Base-by-base conservation (phyloP, 2,797 vertebrate genomes). In the Erpetoichthys calabaricus region DNA sequence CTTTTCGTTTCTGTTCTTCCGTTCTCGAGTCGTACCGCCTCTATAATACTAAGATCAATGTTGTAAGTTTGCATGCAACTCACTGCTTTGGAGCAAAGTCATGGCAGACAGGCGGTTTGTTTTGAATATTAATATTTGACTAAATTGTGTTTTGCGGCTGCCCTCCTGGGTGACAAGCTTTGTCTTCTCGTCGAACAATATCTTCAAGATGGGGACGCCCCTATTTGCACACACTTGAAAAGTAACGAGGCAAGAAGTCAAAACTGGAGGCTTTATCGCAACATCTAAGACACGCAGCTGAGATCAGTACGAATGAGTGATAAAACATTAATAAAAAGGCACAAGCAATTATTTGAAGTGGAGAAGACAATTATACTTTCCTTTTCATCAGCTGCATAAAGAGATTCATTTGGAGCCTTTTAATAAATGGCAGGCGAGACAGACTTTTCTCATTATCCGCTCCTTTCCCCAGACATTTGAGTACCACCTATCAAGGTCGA, bases 271-370 rank as follows among this genome's bases (percentile, higher is more conserved):
- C 50, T 45, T 58, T 54, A 50, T 42, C 3, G 45, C 51, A 67
- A 44, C 66, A 50, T 46, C 45, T 62, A 59, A 68, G 1, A 3
- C 60, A 69, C 69, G 7, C 45, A 53, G 56, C n/a, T 61, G 44
- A 65, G 65, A 65, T 70, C 46, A 49, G 44, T 59, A 55, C 44
- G 56, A 0, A 1, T 8, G 61, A 72, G 46, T 60, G 55, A 70
- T 72, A 63, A 75, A 74, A 67, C 41, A 65, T 69, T 69, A 71
- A 73, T 73, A 59, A 63, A 75, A 80, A 72, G 57, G 5, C 56
- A 65, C 25, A 10, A 42, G 61, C 56, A 63, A 69, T 25, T 45
- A 68, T 61, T 64, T 71, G 65, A 71, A 76, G 65, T 62, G 10
- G 50, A 51, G 53, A 66, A 75, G 73, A 70, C 58, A 67, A 70